Percentiles rank a stretch among this genome's conserved stretches.
Evolutionary conservation across 2,113 vertebrate genomes (phyloP).

Genomic region (Picathartes gymnocephalus): DNA sequence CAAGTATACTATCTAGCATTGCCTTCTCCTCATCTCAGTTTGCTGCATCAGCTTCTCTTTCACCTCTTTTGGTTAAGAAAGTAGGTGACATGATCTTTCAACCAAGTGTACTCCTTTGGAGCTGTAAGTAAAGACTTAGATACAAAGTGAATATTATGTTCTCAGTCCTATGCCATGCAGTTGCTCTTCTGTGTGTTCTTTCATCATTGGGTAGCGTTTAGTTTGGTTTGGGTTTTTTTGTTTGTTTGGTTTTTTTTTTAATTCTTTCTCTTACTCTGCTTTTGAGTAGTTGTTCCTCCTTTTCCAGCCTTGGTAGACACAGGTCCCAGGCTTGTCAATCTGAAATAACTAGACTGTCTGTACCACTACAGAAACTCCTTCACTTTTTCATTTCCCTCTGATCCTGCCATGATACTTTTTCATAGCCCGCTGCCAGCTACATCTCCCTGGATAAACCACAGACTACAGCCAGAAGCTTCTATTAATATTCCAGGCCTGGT

Average conservation of each 20-base stretch:
- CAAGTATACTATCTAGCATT: neutral
- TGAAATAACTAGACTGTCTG: neutral
- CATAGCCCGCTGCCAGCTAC: neutral
- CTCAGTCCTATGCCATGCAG: neutral
- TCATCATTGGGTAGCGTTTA: neutral
- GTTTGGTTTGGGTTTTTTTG: neutral
- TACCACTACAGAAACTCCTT: neutral
- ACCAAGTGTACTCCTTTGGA: neutral
- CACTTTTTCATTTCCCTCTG: neutral
- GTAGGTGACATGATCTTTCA: neutral
- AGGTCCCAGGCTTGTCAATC: neutral
- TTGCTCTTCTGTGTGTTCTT: neutral
- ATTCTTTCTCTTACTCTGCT: neutral
- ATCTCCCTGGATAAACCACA: neutral
- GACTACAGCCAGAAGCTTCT: neutral
- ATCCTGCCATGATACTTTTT: neutral
- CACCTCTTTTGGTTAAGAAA: neutral
- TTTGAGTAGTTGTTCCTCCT: neutral
- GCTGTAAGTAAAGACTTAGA: neutral
- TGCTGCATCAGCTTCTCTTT: neutral
- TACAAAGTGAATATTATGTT: neutral
- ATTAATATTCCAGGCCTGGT: neutral
- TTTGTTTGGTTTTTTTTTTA: neutral
- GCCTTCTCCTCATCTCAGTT: neutral
- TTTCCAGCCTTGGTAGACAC: neutral